A percentile compares a stretch with the other conserved stretches of the same genome.
phyloP scores from a whole-genome alignment of 2,113 vertebrate genomes.

The Plectropomus leopardus region DNA sequence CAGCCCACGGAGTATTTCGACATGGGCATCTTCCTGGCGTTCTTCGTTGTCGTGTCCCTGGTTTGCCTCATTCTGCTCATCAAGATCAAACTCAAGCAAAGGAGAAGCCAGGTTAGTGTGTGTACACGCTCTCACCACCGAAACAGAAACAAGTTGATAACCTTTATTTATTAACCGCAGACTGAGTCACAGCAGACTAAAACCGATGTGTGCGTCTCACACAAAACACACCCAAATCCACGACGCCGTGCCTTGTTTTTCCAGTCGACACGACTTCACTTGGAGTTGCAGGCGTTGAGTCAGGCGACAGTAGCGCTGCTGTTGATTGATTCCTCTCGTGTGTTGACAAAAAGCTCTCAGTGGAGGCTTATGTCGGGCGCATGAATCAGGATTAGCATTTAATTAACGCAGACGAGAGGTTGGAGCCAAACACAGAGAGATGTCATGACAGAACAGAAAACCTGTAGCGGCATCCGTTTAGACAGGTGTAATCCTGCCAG shows the following conservation, averaged over 20 bases:
- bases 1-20: slow-evolving; percentile 99
- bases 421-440: slow-evolving; percentile 24
- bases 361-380: slow-evolving; percentile 32
- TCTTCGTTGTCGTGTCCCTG: slow-evolving; percentile 98
- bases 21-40: slow-evolving; percentile 99
- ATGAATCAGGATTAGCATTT: slow-evolving; percentile 62
- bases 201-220: not conserved
- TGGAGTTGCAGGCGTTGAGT: slow-evolving; percentile 14
- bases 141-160: not conserved
- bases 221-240: slow-evolving; percentile 10
- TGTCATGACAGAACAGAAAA: slow-evolving; percentile 55
- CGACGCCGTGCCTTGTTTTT: not conserved
- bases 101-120: slow-evolving; percentile 93
- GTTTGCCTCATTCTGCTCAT: slow-evolving; percentile 98
- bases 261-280: not conserved
- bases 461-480: slow-evolving; percentile 13
- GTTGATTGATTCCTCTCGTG: slow-evolving; percentile 49
- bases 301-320: slow-evolving; percentile 15
- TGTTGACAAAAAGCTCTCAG: slow-evolving; percentile 51
- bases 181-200: not conserved
- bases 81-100: slow-evolving; percentile 99
- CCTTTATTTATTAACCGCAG: not conserved
- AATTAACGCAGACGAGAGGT: slow-evolving; percentile 58
- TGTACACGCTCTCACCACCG: not conserved
- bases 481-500: slow-evolving; percentile 51